phyloP scores from a whole-genome alignment of 2,888 invertebrate species.

The Noctuana brunneofusca region DNA sequence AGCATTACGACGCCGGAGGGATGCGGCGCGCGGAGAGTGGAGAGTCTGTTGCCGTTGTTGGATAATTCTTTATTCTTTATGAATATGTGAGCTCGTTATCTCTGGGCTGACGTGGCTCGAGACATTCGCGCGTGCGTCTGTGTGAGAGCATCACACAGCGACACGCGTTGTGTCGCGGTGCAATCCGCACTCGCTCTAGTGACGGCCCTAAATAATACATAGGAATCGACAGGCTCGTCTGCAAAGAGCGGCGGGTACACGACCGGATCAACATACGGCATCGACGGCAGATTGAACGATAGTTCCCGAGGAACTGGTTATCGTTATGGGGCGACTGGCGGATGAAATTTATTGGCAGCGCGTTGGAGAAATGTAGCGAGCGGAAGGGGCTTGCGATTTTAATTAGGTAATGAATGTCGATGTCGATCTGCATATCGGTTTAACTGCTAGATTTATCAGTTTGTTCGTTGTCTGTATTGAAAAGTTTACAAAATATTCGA shows the following conservation, averaged over 20 bases:
- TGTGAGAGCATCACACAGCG: conserved; percentile 48
- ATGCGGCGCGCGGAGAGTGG: conserved; percentile 57
- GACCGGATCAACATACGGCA: conserved; percentile 82
- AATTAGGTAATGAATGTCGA: conserved; percentile 84
- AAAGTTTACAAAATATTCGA: conserved; percentile 68
- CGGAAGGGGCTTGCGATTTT: conserved; percentile 83
- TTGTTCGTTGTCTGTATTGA: conserved; percentile 69
- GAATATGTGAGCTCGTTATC: conserved; percentile 83
- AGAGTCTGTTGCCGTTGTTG: conserved; percentile 57
- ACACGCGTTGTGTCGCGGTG: conserved; percentile 48
- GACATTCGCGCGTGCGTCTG: conserved; percentile 54
- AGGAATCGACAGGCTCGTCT: conserved; percentile 78
- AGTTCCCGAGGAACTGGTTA: conserved; percentile 83
- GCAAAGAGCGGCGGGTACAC: conserved; percentile 80
- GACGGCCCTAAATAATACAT: conserved; percentile 80
- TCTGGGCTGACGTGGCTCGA: conserved; percentile 68
- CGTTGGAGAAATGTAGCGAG: conserved; percentile 82
- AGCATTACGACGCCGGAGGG: conserved; percentile 70
- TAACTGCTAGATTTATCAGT: conserved; percentile 80
- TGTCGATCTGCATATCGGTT: conserved; percentile 82
- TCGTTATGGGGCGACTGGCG: conserved; percentile 82
- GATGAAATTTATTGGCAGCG: conserved; percentile 83
- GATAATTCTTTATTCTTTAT: conserved; percentile 83
- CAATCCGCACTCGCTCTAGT: conserved; percentile 57
- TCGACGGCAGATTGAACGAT: conserved; percentile 83